Base-by-base conservation (phyloP, 1,140 invertebrate genomes). In the Radopholus similis region DNA sequence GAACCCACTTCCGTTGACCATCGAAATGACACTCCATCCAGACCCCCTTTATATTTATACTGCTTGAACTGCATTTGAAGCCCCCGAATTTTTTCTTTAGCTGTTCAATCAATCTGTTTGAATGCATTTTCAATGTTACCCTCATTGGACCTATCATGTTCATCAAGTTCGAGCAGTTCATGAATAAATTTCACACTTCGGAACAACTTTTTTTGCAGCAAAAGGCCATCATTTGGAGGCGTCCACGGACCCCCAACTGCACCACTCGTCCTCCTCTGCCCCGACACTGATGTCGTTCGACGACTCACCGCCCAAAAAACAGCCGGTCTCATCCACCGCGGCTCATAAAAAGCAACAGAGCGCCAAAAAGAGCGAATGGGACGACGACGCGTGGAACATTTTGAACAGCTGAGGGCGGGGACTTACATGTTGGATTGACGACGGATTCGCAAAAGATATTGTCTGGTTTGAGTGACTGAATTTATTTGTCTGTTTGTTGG, bases 361-460 rank as follows among this genome's bases (percentile, higher is more conserved):
- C 23, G 5, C 15, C 8, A 2, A 15, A 5, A 60, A 38, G 42
- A 40, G 23, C 34, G 11, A 37, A 60, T 5, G 37, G n/a, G n/a
- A n/a, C n/a, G n/a, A 60, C 26, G 58, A 60, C 47, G n/a, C 58
- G 13, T 60, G 58, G 58, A 38, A 60, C 28, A 60, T 60, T 42
- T 37, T 60, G 21, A 60, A 60, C 42, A 34, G 15, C 13, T 60
- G 37, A 60, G 18, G 9, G 26, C 2, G 4, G 13, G 4, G 38
- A 21, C n/a, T n/a, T n/a, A n/a, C n/a, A n/a, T n/a, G n/a, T n/a
- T n/a, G n/a, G n/a, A n/a, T n/a, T n/a, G n/a, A n/a, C n/a, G n/a
- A n/a, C n/a, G n/a, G n/a, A n/a, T n/a, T n/a, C n/a, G n/a, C n/a
- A n/a, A n/a, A n/a, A n/a, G n/a, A n/a, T n/a, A n/a, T n/a, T n/a